These are phyloP conservation scores for Rhinichthys klamathensis DNA, from an alignment of 2,113 vertebrate genomes.

Conservation along the genomic window DNA sequence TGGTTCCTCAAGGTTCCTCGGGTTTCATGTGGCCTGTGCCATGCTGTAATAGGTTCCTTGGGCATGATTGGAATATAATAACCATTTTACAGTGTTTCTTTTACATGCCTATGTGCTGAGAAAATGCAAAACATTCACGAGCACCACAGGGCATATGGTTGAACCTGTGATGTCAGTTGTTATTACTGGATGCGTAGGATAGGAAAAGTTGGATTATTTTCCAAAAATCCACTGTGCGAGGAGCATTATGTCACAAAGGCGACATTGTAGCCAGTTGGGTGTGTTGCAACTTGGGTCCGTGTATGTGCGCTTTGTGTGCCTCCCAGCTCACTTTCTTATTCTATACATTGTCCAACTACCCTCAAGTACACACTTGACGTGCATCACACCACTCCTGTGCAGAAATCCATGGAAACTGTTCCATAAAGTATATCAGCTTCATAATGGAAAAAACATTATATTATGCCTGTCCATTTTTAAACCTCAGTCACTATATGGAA, in stretches of 20 bases:
- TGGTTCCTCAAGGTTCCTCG: slow-evolving; percentile 62
- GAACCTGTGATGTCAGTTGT: slow-evolving; percentile 79
- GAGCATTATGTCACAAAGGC: slow-evolving; percentile 80
- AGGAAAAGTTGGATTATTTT: slow-evolving; percentile 78
- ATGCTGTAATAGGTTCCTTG: slow-evolving; percentile 72
- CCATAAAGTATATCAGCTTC: slow-evolving; percentile 51
- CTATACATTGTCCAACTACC: slow-evolving; percentile 64
- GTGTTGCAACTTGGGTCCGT: slow-evolving; percentile 53
- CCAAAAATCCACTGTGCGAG: slow-evolving; percentile 71
- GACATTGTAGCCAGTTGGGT: slow-evolving; percentile 74
- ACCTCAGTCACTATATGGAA: not conserved
- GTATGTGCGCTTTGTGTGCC: slow-evolving; percentile 32
- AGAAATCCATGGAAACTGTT: slow-evolving; percentile 68
- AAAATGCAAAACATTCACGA: slow-evolving; percentile 68
- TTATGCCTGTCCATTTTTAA: not conserved
- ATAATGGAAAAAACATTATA: slow-evolving; percentile 56
- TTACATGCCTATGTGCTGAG: slow-evolving; percentile 61
- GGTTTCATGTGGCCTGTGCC: slow-evolving; percentile 65
- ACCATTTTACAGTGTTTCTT: slow-evolving; percentile 72
- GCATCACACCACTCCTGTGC: slow-evolving; percentile 62
- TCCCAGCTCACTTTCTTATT: slow-evolving; percentile 57
- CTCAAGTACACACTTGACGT: slow-evolving; percentile 64
- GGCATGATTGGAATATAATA: slow-evolving; percentile 76
- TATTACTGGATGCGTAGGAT: slow-evolving; percentile 78
- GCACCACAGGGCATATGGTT: slow-evolving; percentile 73